Base-by-base conservation (phyloP, 2,888 invertebrate species). In the Lagria hirta region DNA sequence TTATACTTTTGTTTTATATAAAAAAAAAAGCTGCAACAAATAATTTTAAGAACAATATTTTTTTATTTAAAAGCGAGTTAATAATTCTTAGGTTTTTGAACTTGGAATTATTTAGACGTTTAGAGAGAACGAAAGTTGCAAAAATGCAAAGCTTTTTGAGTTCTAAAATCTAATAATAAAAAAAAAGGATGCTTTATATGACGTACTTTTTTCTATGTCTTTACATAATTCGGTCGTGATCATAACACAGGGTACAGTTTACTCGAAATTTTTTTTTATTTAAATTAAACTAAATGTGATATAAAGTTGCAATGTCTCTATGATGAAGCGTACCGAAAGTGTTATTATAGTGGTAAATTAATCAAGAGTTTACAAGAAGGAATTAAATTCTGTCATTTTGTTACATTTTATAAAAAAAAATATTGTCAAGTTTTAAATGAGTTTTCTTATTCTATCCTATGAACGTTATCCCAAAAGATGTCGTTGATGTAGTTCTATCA, bases 391-490 rank as follows among this genome's bases (percentile, higher is more conserved):
- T 41, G 41, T 41, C 24, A 23, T 12, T 41, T 33, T 41, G 41
- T 41, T 41, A 41, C 41, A 41, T 33, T 6, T 33, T 41, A 41
- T 38, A 38, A 4, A 28, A 33, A 41, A 41, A 38, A 41, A 26
- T 30, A 32, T 32, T 11, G 17, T 30, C 15, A 20, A 41, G 32
- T 41, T 41, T 41, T 41, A 26, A 26, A 32, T 16, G 18, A 26
- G 24, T 7, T 24, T 41, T 41, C 32, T 41, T 41, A 41, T 41
- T 41, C 33, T 32, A 30, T 24, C 32, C 32, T 16, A 23, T 6
- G 8, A 2, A 24, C 7, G 3, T 3, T 16, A 2, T 11, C 29
- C 29, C 11, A 27, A 3, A n/a, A n/a, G n/a, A n/a, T n/a, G n/a
- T n/a, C n/a, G n/a, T n/a, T n/a, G n/a, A n/a, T n/a, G n/a, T n/a